Conservation (phyloP, 2,113 vertebrate genomes). For the Lophotis ruficrista region DNA sequence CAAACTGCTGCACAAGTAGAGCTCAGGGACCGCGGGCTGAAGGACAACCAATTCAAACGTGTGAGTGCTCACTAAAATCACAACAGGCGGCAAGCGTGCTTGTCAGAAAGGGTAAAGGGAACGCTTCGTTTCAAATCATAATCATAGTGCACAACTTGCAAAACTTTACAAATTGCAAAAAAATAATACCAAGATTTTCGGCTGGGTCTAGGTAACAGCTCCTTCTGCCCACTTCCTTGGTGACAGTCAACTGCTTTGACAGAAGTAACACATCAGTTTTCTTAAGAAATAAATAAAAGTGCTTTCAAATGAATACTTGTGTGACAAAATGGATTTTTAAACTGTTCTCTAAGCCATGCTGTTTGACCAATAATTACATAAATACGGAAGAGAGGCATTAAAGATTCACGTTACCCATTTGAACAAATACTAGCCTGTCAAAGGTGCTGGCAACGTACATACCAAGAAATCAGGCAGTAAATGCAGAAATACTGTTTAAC, state of each 20-base stretch:
- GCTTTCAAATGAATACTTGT: slow-evolving; percentile 31
- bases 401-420: background rate
- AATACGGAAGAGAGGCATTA: background rate
- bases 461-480: background rate
- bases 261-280: background rate
- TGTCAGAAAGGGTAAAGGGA: background rate
- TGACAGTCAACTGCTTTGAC: background rate
- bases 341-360: background rate
- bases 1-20: background rate
- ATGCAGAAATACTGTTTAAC: background rate
- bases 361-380: slow-evolving; percentile 28
- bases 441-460: background rate
- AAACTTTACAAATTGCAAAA: background rate
- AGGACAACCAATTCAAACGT: background rate
- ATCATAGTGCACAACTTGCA: background rate
- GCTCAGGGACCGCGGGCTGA: background rate
- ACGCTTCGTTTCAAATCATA: background rate
- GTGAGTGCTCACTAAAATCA: background rate
- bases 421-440: slow-evolving; percentile 23
- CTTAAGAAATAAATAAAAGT: slow-evolving; percentile 14
- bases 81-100: background rate
- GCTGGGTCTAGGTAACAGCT: background rate
- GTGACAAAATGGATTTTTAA: slow-evolving; percentile 20
- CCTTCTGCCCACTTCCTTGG: background rate
- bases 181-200: background rate